These are phyloP conservation scores for Prenolepis imparis DNA, from an alignment of 2,888 invertebrate genomes.

Conservation along the genomic window DNA sequence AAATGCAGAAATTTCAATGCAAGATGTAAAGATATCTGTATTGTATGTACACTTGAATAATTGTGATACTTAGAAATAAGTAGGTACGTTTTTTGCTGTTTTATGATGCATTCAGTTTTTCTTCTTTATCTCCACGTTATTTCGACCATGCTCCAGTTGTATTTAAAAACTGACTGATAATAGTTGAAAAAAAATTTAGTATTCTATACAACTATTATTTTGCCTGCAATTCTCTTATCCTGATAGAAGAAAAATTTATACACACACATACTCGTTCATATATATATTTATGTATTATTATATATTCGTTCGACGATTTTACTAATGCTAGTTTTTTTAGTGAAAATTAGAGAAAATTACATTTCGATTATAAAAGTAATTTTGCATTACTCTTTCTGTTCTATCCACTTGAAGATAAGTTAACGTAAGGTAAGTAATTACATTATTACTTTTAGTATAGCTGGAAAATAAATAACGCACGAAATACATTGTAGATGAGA, in stretches of 20 bases:
- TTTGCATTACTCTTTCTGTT: background rate
- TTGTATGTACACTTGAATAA: constrained; percentile 67
- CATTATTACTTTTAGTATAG: background rate
- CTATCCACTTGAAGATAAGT: background rate
- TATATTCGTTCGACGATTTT: background rate
- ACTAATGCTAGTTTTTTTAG: constrained; percentile 7
- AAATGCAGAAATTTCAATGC: background rate
- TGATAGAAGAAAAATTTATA: background rate
- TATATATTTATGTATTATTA: constrained; percentile 36
- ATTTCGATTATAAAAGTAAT: background rate
- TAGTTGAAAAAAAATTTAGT: background rate
- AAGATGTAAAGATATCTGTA: constrained; percentile 37
- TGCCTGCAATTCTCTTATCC: constrained; percentile 6
- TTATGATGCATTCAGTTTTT: constrained; percentile 45
- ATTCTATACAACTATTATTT: background rate
- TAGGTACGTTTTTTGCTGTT: constrained; percentile 68
- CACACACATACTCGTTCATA: constrained; percentile 3
- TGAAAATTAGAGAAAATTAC: background rate
- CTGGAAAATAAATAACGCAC: constrained; percentile 18
- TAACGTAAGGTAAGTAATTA: constrained; percentile 22
- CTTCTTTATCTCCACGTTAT: constrained; percentile 13
- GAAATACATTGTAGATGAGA: constrained; percentile 53
- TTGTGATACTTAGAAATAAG: constrained; percentile 79
- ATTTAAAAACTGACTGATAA: background rate
- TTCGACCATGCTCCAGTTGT: background rate